Conservation (phyloP, 2,113 vertebrate species). For the Gopherus evgoodei region DNA sequence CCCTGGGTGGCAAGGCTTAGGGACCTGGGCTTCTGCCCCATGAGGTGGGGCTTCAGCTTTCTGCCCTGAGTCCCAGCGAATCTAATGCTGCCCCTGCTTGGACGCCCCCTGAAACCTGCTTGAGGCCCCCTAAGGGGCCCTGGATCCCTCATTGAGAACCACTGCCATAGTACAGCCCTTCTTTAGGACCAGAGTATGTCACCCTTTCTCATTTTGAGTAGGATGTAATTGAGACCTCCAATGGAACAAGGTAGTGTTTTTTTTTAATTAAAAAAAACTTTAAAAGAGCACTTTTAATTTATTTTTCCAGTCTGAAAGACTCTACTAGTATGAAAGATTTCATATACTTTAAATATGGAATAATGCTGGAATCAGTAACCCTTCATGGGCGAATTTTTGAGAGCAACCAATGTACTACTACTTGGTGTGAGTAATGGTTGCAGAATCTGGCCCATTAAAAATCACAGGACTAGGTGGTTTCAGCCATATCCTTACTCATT, state of each 20-base stretch:
- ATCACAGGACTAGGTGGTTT: neutral
- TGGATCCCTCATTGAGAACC: too few species aligned
- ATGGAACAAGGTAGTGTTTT: neutral
- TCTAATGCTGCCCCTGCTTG: too few species aligned
- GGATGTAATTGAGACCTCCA: neutral
- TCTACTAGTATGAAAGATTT: accelerated
- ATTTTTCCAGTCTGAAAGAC: neutral
- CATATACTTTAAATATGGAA: neutral
- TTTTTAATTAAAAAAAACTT: too few species aligned
- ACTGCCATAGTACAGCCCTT: neutral
- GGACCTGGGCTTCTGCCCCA: too few species aligned
- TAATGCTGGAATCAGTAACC: neutral
- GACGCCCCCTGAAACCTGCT: too few species aligned
- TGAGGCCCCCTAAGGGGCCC: too few species aligned
- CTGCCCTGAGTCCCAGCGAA: too few species aligned
- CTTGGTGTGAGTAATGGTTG: neutral
- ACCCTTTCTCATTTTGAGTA: neutral
- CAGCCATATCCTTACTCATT: neutral
- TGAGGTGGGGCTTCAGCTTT: too few species aligned
- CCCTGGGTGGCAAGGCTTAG: too few species aligned
- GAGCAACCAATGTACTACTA: accelerated
- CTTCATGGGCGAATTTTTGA: neutral
- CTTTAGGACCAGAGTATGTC: neutral
- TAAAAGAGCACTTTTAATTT: neutral
- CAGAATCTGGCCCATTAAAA: neutral